Conservation (phyloP, 2,888 invertebrate species). For the Polymixis flavicincta region DNA sequence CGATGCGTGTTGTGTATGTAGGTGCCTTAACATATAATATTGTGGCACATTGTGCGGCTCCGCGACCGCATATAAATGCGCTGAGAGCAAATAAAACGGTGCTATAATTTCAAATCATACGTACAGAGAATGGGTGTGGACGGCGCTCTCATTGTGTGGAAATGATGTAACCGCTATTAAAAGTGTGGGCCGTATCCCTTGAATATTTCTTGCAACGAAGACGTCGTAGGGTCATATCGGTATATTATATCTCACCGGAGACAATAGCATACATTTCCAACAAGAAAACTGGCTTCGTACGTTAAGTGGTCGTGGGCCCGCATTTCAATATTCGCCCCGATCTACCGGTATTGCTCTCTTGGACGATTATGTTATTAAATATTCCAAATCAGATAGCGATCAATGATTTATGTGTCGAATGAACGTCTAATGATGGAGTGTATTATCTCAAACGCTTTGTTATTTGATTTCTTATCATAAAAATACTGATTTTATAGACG, state of each 20-base stretch:
- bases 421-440: conserved; percentile 69
- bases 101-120: conserved; percentile 91
- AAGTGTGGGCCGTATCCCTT: conserved; percentile 90
- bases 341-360: conserved; percentile 70
- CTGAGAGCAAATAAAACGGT: conserved; percentile 90
- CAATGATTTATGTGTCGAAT: conserved; percentile 69
- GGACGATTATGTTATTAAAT: conserved; percentile 76
- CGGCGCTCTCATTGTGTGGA: conserved; percentile 91
- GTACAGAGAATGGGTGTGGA: conserved; percentile 91
- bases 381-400: conserved; percentile 67
- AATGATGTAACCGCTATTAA: conserved; percentile 91
- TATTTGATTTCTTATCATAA: conserved; percentile 75
- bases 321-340: conserved; percentile 81
- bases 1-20: conserved; percentile 80
- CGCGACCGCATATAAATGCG: conserved; percentile 90
- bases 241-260: conserved; percentile 89
- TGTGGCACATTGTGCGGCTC: conserved; percentile 87
- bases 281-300: conserved; percentile 86
- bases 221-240: conserved; percentile 90
- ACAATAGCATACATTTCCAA: conserved; percentile 89
- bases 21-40: conserved; percentile 88
- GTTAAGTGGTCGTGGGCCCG: conserved; percentile 82
- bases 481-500: conserved; percentile 77
- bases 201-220: conserved; percentile 91
- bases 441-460: conserved; percentile 72